Conservation (phyloP, 92 coral and sea anemone species). For the Muricea muricata region DNA sequence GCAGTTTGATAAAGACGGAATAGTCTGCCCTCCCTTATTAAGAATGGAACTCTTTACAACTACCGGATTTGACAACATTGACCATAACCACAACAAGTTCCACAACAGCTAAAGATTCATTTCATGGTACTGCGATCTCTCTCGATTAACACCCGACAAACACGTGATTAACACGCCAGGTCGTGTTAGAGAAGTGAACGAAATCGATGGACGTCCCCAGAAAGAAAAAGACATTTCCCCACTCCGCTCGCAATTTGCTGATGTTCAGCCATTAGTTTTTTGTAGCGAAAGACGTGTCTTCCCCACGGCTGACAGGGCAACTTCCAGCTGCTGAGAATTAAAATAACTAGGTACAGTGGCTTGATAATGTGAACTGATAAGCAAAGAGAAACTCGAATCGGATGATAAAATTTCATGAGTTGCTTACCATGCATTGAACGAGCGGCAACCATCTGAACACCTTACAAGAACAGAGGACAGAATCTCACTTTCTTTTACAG, state of each 20-base stretch:
- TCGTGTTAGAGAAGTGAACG: not conserved
- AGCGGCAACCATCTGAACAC: not conserved
- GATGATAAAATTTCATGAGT: constrained; percentile 37
- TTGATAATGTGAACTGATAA: too few species aligned
- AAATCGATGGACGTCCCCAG: constrained; percentile 25
- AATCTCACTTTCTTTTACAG: not conserved
- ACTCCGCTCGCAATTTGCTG: constrained; percentile 21
- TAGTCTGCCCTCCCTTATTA: constrained; percentile 2
- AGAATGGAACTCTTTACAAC: not conserved
- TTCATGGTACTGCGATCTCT: constrained; percentile 17
- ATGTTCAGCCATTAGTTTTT: constrained; percentile 33
- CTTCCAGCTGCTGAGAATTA: too few species aligned
- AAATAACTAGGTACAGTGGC: too few species aligned
- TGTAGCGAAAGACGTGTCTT: constrained; percentile 28
- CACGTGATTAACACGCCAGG: constrained; percentile 25
- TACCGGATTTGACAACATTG: not conserved
- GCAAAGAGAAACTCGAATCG: constrained; percentile 11
- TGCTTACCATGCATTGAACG: constrained; percentile 37
- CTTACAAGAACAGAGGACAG: not conserved
- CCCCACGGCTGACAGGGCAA: too few species aligned
- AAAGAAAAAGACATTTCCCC: constrained; percentile 23
- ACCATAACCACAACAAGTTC: not conserved
- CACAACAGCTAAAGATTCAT: not conserved
- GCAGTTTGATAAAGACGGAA: not conserved
- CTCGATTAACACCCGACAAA: constrained; percentile 31